These are phyloP conservation scores for Hemichromis elongatus DNA, from an alignment of 2,113 vertebrate genomes.

Conservation along the genomic window DNA sequence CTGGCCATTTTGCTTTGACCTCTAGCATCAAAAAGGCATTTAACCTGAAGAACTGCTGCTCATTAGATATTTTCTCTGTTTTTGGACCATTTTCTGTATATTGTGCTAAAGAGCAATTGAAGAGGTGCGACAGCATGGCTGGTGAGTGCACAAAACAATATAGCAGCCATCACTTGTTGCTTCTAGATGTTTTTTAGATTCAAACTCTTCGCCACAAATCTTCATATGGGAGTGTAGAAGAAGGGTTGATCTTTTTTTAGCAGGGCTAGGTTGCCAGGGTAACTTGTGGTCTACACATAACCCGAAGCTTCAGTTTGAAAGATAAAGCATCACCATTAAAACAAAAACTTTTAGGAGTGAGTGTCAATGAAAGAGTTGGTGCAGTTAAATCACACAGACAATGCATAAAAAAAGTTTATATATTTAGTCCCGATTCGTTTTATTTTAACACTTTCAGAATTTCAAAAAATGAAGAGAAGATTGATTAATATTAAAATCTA, in stretches of 20 bases:
- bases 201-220: background rate
- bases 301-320: background rate
- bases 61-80: background rate
- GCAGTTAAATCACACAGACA: background rate
- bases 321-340: background rate
- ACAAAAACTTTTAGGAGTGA: background rate
- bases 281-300: background rate
- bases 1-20: background rate
- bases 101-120: background rate
- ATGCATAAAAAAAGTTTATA: no score
- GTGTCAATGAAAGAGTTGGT: background rate
- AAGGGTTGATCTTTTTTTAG: background rate
- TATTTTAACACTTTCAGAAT: background rate
- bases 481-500: background rate
- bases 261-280: background rate
- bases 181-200: background rate
- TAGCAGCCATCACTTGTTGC: background rate
- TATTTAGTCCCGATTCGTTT: background rate
- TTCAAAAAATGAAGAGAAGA: background rate
- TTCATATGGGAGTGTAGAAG: background rate
- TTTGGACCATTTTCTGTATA: background rate
- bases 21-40: background rate
- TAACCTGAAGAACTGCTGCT: background rate
- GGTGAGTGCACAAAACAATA: background rate
- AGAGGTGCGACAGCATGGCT: background rate